These are phyloP conservation scores for Dicyrtoma fusca DNA, from an alignment of 2,888 invertebrate species.

Conservation along the genomic window DNA sequence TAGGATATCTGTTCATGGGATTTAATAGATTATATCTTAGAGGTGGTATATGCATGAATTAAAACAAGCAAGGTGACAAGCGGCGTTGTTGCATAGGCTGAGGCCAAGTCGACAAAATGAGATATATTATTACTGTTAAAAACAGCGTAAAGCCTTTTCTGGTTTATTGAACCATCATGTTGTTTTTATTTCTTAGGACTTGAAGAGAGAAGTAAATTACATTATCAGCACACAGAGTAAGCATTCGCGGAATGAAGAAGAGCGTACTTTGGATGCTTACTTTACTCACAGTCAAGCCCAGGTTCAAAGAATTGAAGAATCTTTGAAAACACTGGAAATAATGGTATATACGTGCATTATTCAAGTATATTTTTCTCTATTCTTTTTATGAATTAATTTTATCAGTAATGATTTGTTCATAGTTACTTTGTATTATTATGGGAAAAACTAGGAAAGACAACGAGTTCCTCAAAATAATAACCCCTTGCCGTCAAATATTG, in stretches of 20 bases:
- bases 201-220: slow-evolving; percentile 51
- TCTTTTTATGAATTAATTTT: slow-evolving; percentile 4
- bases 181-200: slow-evolving; percentile 40
- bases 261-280: slow-evolving; percentile 37
- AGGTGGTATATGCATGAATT: no score
- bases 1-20: no score
- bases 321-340: slow-evolving; percentile 44
- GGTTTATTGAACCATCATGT: no score
- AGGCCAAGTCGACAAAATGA: no score
- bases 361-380: not conserved
- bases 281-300: slow-evolving; percentile 43
- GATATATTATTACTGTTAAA: no score
- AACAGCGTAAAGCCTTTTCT: no score
- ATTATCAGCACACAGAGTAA: slow-evolving; percentile 35
- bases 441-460: slow-evolving; percentile 42
- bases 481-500: slow-evolving; percentile 49
- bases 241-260: slow-evolving; percentile 28
- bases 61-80: no score
- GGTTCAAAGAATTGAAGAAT: slow-evolving; percentile 47
- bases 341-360: slow-evolving; percentile 14
- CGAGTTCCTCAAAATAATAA: slow-evolving; percentile 39
- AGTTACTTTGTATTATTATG: not conserved
- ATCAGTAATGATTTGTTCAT: not conserved
- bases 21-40: no score
- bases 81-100: no score